Evolutionary conservation across 1,140 invertebrate species (phyloP), one percentile per base, ranked within the genome.

Genomic region (Drosophila kanapiae): DNA sequence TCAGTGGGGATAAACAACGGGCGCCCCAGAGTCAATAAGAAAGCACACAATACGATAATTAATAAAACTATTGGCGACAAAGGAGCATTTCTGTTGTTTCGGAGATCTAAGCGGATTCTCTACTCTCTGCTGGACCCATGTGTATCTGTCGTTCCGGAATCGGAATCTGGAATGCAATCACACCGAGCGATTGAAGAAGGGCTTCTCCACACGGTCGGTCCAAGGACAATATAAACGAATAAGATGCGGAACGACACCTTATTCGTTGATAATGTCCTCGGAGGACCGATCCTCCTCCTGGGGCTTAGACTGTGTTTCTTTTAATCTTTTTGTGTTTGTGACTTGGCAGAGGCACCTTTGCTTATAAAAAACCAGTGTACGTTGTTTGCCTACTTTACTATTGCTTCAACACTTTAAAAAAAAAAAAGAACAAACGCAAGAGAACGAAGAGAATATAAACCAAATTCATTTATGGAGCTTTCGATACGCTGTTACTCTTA

Each of bases 141-240:
- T 53, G 49, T 68, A 60, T 51, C 65, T 63, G 38, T 70, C 45
- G 48, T 53, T 58, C 47, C 31, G 49, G 37, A 49, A 64, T 47
- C 62, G 70, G 69, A 79, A 70, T 80, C 54, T 74, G 70, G 70
- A 74, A 82, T 74, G 58, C 63, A 68, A 84, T 75, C 81, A 70
- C 77, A 72, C 75, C 23, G 65, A 70, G 60, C 64, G 38, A 53
- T 67, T 27, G 18, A 10, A 54, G 51, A 54, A 54, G 33, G 29
- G 49, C n/a, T 53, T 27, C 49, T 53, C 5, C 29, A 51, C 49
- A 31, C 31, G 48, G 29, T 51, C 29, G 29, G 49, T 49, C 48
- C 48, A 49, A 49, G 10, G 43, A 16, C 29, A 33, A 29, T 31
- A 31, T 49, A 49, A 29, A 5, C 9, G 48, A 14, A 4, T 29